These are phyloP conservation scores for Caprella mutica DNA, from an alignment of 2,888 invertebrate species.

Conservation along the genomic window DNA sequence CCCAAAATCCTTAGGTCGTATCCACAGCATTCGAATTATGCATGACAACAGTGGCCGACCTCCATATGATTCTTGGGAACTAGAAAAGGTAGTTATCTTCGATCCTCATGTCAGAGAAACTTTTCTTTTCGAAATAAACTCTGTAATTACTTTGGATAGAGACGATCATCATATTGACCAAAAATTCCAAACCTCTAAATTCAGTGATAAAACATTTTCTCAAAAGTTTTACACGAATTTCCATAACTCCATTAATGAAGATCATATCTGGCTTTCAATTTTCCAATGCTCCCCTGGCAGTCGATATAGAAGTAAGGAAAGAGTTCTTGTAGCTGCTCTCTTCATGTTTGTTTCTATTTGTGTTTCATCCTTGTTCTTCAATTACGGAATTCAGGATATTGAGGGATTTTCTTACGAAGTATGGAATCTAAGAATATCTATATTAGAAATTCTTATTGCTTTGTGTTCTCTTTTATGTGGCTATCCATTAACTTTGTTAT, in stretches of 20 bases:
- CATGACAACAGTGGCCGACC: constrained; percentile 45
- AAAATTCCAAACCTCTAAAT: constrained; percentile 43
- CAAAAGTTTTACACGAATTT: constrained; percentile 41
- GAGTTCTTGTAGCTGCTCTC: constrained; percentile 44
- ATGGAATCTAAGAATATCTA: constrained; percentile 11
- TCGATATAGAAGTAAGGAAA: constrained; percentile 44
- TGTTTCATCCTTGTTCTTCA: constrained; percentile 46
- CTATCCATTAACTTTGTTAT: constrained; percentile 17
- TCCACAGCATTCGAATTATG: constrained; percentile 44
- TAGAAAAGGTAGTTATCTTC: constrained; percentile 41
- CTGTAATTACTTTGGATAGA: constrained; percentile 44
- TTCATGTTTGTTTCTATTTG: constrained; percentile 45
- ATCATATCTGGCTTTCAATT: constrained; percentile 47
- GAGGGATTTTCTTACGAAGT: constrained; percentile 1
- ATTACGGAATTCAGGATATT: constrained; percentile 35
- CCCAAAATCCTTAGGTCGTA: constrained; percentile 41
- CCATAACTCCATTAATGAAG: constrained; percentile 41
- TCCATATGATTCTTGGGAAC: constrained; percentile 41
- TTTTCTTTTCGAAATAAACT: constrained; percentile 40
- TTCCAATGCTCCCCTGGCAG: constrained; percentile 44
- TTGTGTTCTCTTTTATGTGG: constrained; percentile 42
- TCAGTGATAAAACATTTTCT: constrained; percentile 38
- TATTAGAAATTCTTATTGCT: constrained; percentile 41
- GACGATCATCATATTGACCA: constrained; percentile 45
- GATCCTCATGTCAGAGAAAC: constrained; percentile 43